Percentiles rank a stretch among this genome's conserved stretches.
Evolutionary conservation across 2,888 invertebrate genomes (phyloP).

Genomic region (Parnassius glacialis): DNA sequence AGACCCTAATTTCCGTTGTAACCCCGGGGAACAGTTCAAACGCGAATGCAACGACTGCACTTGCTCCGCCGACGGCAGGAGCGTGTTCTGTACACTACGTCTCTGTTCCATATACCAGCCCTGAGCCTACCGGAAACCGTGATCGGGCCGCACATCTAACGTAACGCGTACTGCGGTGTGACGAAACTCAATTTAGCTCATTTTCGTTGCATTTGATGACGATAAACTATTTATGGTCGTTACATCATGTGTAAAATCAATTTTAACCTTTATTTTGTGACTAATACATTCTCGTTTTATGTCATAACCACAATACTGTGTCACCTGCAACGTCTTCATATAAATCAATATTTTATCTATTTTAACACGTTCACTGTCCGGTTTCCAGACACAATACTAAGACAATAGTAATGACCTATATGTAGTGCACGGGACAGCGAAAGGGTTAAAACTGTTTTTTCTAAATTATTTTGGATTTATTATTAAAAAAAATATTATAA

Average conservation of each 20-base stretch:
- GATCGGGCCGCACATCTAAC: conserved; percentile 11
- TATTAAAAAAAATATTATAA: too few species aligned
- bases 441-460: too few species aligned
- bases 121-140: not conserved
- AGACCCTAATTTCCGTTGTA: conserved; percentile 70
- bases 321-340: too few species aligned
- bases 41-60: conserved; percentile 76
- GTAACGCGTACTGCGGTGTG: conserved; percentile 6
- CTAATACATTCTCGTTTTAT: too few species aligned
- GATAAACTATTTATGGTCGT: not conserved
- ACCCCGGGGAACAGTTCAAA: conserved; percentile 71
- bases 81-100: conserved; percentile 69
- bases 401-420: too few species aligned
- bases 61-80: conserved; percentile 70
- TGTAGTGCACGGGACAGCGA: too few species aligned
- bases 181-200: conserved; percentile 11
- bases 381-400: too few species aligned
- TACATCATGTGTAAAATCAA: not conserved
- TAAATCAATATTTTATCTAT: too few species aligned
- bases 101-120: conserved; percentile 42
- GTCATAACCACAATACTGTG: too few species aligned
- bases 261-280: too few species aligned
- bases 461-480: too few species aligned
- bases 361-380: too few species aligned
- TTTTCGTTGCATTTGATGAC: conserved; percentile 11